phyloP scores from a whole-genome alignment of 30 jellyfish, hydroid and myxozoan species.

The Clytia hemisphaerica region DNA sequence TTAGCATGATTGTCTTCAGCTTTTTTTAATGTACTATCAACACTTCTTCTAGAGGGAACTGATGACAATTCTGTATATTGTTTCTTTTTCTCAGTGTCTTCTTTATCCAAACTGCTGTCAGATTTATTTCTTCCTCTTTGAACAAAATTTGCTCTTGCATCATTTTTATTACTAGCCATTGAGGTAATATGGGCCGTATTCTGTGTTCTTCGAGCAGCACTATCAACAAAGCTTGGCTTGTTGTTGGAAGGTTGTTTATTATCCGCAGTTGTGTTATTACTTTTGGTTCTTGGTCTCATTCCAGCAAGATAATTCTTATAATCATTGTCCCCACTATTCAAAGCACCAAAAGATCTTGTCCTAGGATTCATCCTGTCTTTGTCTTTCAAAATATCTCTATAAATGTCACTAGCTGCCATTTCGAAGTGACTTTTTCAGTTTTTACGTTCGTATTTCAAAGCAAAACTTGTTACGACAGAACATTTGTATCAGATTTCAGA shows the following conservation, averaged over 20 bases:
- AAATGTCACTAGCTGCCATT: conserved; percentile 22
- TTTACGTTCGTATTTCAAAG: no score
- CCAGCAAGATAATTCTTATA: conserved; percentile 20
- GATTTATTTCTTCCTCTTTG: neutral
- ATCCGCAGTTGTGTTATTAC: neutral
- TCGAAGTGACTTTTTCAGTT: no score
- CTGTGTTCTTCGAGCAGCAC: neutral
- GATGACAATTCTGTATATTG: conserved; percentile 63
- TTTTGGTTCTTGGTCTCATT: conserved; percentile 15
- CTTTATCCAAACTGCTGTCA: conserved; percentile 8
- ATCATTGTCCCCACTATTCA: conserved; percentile 17
- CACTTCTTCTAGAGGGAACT: conserved; percentile 36
- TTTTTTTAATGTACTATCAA: neutral
- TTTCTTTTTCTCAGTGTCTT: neutral
- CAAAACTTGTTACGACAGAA: no score
- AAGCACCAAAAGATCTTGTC: conserved; percentile 13
- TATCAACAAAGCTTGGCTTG: conserved; percentile 12
- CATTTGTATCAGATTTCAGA: no score
- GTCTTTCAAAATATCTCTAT: conserved; percentile 19
- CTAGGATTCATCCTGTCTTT: conserved; percentile 27
- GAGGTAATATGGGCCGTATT: neutral
- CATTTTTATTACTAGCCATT: neutral
- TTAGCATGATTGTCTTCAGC: neutral
- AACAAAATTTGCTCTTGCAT: neutral
- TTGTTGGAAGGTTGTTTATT: neutral